Percentiles rank a stretch among this genome's conserved stretches.
These are phyloP conservation scores for Diadumene lineata DNA, from an alignment of 92 coral and sea anemone species.

Conservation along the genomic window DNA sequence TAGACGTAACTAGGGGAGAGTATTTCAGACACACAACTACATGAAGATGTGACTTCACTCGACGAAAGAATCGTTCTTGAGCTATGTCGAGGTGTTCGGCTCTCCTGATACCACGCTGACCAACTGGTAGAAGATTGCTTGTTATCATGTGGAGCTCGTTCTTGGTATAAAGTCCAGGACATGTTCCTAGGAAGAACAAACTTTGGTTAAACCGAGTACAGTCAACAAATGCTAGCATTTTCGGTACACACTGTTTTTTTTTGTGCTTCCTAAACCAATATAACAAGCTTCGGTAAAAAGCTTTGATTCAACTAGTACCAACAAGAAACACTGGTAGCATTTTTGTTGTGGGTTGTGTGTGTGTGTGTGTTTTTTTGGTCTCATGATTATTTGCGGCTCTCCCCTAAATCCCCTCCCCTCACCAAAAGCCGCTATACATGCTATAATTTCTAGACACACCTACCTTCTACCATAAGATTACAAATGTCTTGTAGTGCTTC, in stretches of 20 bases:
- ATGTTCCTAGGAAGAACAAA: conserved; percentile 63
- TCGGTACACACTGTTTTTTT: too few species aligned
- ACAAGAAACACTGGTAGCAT: too few species aligned
- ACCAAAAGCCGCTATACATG: too few species aligned
- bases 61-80: conserved; percentile 95
- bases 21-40: conserved; percentile 72
- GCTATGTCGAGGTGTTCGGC: conserved; percentile 85
- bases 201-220: too few species aligned
- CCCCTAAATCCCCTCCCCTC: too few species aligned
- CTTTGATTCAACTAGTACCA: too few species aligned
- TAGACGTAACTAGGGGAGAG: conserved; percentile 41
- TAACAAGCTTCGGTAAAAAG: too few species aligned
- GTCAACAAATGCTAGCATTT: too few species aligned
- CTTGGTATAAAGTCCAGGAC: conserved; percentile 81
- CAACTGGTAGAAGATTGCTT: conserved; percentile 89
- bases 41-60: conserved; percentile 85
- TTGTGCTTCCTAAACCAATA: too few species aligned
- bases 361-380: too few species aligned
- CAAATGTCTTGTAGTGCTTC: conserved; percentile 83
- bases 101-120: conserved; percentile 79
- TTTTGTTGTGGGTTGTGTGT: too few species aligned
- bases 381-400: too few species aligned
- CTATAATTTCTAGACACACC: neutral
- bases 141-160: conserved; percentile 82
- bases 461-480: conserved; percentile 90